phyloP scores from a whole-genome alignment of 2,888 invertebrate species.

The Metacarcinus magister region DNA sequence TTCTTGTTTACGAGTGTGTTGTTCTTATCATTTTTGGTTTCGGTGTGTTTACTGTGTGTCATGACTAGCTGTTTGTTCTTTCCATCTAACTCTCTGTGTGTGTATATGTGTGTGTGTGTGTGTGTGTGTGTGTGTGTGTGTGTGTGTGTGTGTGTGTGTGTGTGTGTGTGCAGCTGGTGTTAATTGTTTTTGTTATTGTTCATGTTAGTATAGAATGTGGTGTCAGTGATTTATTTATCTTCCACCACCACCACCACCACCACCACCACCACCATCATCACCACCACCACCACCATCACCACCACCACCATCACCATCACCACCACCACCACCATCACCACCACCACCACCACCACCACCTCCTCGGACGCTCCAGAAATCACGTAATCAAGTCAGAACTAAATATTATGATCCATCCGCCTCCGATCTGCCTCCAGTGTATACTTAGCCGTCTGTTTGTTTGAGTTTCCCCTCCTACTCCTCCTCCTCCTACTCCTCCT shows the following conservation, averaged over 20 bases:
- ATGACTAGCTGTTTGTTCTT: not conserved
- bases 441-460: not conserved
- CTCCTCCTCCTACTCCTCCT: not conserved
- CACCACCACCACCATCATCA: conserved; percentile 4
- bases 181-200: not conserved
- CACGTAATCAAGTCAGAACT: not conserved
- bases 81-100: not conserved
- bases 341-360: not conserved
- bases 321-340: not conserved
- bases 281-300: not conserved
- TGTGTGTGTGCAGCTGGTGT: not conserved
- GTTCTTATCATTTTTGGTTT: not conserved
- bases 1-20: not conserved
- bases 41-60: not conserved
- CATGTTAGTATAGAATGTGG: not conserved
- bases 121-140: not conserved
- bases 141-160: not conserved
- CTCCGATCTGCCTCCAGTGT: conserved; percentile 15
- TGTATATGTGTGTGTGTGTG: not conserved
- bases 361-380: not conserved
- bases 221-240: not conserved
- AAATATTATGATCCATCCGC: conserved; percentile 7
- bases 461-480: not conserved
- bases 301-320: not conserved
- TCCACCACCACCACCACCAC: too few relatives aligned